phyloP scores from a whole-genome alignment of 2,888 invertebrate species.

The Nomada ruficornis region DNA sequence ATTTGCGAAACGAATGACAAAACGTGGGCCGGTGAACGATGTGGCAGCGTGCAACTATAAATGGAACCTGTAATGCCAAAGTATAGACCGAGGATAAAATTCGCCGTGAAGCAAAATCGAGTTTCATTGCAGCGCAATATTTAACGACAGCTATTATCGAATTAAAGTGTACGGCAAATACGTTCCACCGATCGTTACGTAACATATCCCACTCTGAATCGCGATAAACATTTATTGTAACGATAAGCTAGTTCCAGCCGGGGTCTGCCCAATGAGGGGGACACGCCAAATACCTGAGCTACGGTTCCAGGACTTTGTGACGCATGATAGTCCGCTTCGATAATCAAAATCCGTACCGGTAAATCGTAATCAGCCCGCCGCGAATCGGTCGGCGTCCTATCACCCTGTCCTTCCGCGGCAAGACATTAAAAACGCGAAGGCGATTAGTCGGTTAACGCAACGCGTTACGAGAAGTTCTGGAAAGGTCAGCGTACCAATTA shows the following conservation, averaged over 20 bases:
- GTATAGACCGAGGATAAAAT: constrained; percentile 46
- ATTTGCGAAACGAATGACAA: constrained; percentile 64
- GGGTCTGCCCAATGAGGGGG: not conserved
- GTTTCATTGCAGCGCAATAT: too few relatives aligned
- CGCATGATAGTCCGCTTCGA: not conserved
- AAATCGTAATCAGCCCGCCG: not conserved
- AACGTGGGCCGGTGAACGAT: constrained; percentile 60
- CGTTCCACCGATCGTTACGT: constrained; percentile 1
- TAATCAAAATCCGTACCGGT: not conserved
- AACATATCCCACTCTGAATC: too few relatives aligned
- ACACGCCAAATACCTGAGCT: not conserved
- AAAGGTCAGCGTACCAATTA: constrained; percentile 31
- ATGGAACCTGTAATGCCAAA: constrained; percentile 60
- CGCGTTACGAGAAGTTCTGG: constrained; percentile 26
- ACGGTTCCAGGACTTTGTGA: not conserved
- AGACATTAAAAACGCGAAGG: too few relatives aligned
- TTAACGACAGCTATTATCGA: too few relatives aligned
- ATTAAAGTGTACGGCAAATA: not conserved
- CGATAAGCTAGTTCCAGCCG: not conserved
- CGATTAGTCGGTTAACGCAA: not conserved
- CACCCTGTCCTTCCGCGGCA: too few relatives aligned
- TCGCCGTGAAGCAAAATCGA: not conserved
- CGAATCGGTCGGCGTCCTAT: too few relatives aligned
- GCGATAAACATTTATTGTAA: not conserved
- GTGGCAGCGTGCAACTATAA: constrained; percentile 63